phyloP scores from a whole-genome alignment of 1,140 invertebrate species.

The Scaptodrosophila lebanonensis region DNA sequence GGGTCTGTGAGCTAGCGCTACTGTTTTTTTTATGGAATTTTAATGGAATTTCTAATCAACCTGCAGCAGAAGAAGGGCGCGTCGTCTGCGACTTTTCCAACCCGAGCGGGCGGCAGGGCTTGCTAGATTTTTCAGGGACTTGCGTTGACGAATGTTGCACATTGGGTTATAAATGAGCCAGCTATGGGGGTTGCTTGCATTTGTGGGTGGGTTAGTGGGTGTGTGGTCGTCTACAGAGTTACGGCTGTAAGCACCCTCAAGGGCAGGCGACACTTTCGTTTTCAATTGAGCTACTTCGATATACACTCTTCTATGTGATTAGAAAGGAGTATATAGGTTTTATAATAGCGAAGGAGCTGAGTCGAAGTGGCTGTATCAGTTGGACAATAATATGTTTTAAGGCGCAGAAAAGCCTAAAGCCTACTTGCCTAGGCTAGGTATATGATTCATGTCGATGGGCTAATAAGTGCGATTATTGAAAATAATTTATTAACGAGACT shows the following conservation, averaged over 20 bases:
- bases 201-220: slow-evolving; percentile 17
- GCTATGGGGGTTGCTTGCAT: slow-evolving; percentile 39
- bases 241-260: slow-evolving; percentile 2
- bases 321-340: too few species aligned
- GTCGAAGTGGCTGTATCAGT: too few species aligned
- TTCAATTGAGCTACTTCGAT: slow-evolving; percentile 54
- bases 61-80: slow-evolving; percentile 46
- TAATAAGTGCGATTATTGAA: too few species aligned
- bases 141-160: slow-evolving; percentile 59
- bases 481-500: too few species aligned
- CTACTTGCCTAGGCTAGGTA: too few species aligned
- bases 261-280: slow-evolving; percentile 56
- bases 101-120: slow-evolving; percentile 18
- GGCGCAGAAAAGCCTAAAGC: too few species aligned
- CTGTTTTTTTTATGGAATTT: slow-evolving; percentile 67
- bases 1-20: too few species aligned
- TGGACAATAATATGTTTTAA: too few species aligned
- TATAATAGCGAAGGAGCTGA: too few species aligned
- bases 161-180: slow-evolving; percentile 28
- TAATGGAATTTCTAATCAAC: slow-evolving; percentile 73
- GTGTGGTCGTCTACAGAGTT: not conserved
- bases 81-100: slow-evolving; percentile 26
- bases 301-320: too few species aligned
- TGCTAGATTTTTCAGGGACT: slow-evolving; percentile 11
- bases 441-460: too few species aligned